These are phyloP conservation scores for Hyles vespertilio DNA, from an alignment of 1,140 invertebrate genomes.

Conservation along the genomic window DNA sequence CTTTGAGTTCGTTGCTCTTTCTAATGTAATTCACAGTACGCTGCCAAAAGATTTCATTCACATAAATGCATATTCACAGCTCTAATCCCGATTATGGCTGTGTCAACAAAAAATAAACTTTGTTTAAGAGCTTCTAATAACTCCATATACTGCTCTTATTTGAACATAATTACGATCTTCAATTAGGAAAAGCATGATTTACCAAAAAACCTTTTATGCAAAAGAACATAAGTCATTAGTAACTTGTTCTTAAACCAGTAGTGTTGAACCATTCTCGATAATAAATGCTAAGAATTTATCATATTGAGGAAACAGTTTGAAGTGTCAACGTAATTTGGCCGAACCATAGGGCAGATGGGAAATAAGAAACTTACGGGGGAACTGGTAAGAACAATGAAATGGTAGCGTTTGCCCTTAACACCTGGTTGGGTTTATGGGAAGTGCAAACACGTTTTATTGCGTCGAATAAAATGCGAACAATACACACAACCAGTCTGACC, in stretches of 20 bases:
- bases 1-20: too few species aligned
- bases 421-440: conserved; percentile 14
- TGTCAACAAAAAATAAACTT: too few species aligned
- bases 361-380: conserved; percentile 22
- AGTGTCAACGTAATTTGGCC: neutral
- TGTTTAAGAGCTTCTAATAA: too few species aligned
- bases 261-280: neutral
- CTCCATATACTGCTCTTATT: neutral
- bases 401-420: conserved; percentile 20
- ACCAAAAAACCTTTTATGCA: conserved; percentile 14
- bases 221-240: conserved; percentile 5
- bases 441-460: neutral
- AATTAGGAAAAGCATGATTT: conserved; percentile 26
- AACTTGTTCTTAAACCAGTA: neutral
- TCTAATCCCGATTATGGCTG: too few species aligned
- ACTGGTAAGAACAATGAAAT: conserved; percentile 17
- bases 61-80: too few species aligned
- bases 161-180: conserved; percentile 2
- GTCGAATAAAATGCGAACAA: neutral
- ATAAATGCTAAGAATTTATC: neutral
- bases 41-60: too few species aligned
- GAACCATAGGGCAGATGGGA: conserved; percentile 18
- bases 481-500: too few species aligned
- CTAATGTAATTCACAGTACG: too few species aligned
- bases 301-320: neutral